Percentiles rank a stretch among this genome's conserved stretches.
Conservation (phyloP, 2,113 vertebrate species). For the Myrmecobius fasciatus region DNA sequence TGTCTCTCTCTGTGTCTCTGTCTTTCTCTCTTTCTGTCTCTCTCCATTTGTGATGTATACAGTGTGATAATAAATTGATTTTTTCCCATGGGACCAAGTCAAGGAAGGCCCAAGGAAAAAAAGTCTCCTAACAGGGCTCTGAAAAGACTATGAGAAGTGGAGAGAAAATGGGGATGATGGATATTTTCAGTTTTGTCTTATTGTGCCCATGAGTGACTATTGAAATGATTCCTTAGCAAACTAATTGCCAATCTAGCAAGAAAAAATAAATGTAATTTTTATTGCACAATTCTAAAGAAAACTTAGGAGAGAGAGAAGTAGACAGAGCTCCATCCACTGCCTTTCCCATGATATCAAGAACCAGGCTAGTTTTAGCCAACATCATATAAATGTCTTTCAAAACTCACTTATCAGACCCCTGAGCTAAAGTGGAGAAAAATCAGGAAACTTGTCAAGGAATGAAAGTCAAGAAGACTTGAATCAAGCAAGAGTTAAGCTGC, state of each 20-base stretch:
- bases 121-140: slow-evolving; percentile 62
- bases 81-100: slow-evolving; percentile 69
- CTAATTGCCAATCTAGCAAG: slow-evolving; percentile 77
- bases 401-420: not conserved
- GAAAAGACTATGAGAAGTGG: slow-evolving; percentile 58
- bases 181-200: slow-evolving; percentile 20
- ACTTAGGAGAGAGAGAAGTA: not conserved
- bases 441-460: not conserved
- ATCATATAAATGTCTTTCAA: not conserved
- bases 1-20: not conserved
- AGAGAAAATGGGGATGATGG: slow-evolving; percentile 38
- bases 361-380: slow-evolving; percentile 38
- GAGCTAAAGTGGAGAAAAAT: not conserved
- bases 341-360: not conserved
- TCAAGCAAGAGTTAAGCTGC: not conserved
- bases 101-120: slow-evolving; percentile 73
- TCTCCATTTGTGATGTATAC: slow-evolving; percentile 62
- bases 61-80: slow-evolving; percentile 64
- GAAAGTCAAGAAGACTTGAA: not conserved
- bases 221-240: slow-evolving; percentile 73
- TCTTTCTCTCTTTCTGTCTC: slow-evolving; percentile 15
- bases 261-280: slow-evolving; percentile 9
- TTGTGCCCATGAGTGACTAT: not conserved
- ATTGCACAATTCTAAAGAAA: not conserved
- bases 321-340: not conserved